A percentile compares a stretch with the other conserved stretches of the same genome.
These are phyloP conservation scores for Typhlichthys subterraneus DNA, from an alignment of 2,797 vertebrate genomes.

Conservation along the genomic window DNA sequence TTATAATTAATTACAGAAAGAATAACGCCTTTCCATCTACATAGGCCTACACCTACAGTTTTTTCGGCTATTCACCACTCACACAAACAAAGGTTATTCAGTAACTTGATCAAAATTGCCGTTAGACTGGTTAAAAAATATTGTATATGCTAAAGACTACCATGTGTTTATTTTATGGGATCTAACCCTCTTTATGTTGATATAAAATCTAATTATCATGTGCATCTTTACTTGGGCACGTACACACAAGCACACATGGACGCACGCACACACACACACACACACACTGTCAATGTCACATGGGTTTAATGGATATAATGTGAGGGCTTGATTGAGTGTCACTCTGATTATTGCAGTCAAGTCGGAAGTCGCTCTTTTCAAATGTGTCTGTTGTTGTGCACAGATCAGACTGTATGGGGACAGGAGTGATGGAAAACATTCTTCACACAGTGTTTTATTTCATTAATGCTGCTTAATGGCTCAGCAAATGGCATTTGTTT, in stretches of 20 bases:
- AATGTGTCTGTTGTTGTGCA: constrained; percentile 68
- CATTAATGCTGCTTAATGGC: constrained; percentile 72
- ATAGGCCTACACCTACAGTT: too few species aligned
- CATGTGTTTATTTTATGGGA: not conserved
- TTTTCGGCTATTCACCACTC: too few species aligned
- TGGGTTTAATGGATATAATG: constrained; percentile 24
- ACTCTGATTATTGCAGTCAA: constrained; percentile 44
- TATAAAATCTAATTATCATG: too few species aligned
- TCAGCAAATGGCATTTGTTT: constrained; percentile 60
- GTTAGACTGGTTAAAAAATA: not conserved
- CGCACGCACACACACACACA: too few species aligned
- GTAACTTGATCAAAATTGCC: too few species aligned
- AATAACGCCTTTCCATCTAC: too few species aligned
- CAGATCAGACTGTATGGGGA: constrained; percentile 68
- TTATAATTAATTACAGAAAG: too few species aligned
- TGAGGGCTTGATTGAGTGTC: constrained; percentile 38
- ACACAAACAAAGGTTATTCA: too few species aligned
- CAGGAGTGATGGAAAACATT: constrained; percentile 71
- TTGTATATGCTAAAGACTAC: not conserved
- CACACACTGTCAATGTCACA: constrained; percentile 29
- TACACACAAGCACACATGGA: too few species aligned
- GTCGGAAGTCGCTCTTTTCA: constrained; percentile 44
- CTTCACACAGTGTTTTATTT: constrained; percentile 72
- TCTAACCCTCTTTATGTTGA: not conserved
- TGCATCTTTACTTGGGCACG: not conserved